phyloP scores from a whole-genome alignment of 1,140 invertebrate species.

The Bombyx mori region DNA sequence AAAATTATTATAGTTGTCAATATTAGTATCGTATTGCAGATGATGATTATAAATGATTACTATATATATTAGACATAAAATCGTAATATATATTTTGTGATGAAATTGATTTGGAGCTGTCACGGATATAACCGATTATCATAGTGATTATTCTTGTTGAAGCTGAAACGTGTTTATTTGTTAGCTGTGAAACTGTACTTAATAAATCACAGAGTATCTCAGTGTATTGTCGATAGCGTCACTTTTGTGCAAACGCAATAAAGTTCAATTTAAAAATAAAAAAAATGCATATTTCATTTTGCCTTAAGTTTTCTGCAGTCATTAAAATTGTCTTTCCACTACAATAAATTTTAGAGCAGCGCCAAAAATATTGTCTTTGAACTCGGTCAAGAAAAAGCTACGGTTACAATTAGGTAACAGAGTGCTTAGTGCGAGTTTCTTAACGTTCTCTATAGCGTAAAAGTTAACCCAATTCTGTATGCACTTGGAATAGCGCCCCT shows the following conservation, averaged over 20 bases:
- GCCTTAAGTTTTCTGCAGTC: conserved; percentile 2
- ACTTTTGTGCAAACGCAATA: conserved; percentile 60
- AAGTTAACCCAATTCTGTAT: too few relatives aligned
- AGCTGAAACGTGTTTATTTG: conserved; percentile 41
- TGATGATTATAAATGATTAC: conserved; percentile 21
- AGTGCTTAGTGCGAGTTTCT: too few relatives aligned
- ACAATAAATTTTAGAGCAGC: too few relatives aligned
- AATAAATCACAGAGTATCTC: conserved; percentile 62
- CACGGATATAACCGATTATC: too few relatives aligned
- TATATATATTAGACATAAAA: conserved; percentile 19
- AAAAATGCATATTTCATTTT: conserved; percentile 19
- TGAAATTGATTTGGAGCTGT: conserved; percentile 39
- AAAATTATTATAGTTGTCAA: conserved; percentile 2
- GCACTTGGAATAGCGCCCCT: too few relatives aligned
- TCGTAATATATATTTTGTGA: conserved; percentile 9
- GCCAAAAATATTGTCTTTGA: too few relatives aligned
- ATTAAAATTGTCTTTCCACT: too few relatives aligned
- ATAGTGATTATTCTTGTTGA: background rate
- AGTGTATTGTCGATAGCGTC: conserved; percentile 57
- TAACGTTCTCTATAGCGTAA: too few relatives aligned
- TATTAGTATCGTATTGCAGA: conserved; percentile 30
- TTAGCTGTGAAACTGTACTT: conserved; percentile 67
- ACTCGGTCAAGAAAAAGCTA: too few relatives aligned
- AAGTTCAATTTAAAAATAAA: conserved; percentile 28
- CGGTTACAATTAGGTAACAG: too few relatives aligned